phyloP scores from a whole-genome alignment of 2,888 invertebrate species.

The Phyllotreta striolata region DNA sequence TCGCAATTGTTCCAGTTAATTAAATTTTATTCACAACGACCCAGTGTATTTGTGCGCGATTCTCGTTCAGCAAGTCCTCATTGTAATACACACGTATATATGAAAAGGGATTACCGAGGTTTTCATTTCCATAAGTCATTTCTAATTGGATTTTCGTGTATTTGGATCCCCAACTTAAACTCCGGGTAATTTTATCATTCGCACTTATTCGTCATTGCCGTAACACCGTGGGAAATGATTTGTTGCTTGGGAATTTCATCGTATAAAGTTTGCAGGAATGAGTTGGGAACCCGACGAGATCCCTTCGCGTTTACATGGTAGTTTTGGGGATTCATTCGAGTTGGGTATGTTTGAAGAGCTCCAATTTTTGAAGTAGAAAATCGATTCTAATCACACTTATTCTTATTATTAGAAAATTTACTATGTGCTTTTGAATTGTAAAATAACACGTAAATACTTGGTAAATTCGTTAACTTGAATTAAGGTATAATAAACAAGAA shows the following conservation, averaged over 20 bases:
- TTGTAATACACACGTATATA: slow-evolving; percentile 1
- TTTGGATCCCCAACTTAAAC: slow-evolving; percentile 17
- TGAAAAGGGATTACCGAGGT: slow-evolving; percentile 18
- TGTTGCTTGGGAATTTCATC: slow-evolving; percentile 10
- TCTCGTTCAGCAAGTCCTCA: background rate
- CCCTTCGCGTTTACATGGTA: slow-evolving; percentile 10
- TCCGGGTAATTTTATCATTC: slow-evolving; percentile 17
- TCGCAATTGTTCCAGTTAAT: slow-evolving; percentile 4
- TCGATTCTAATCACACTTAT: too few species aligned
- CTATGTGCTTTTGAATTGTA: too few species aligned
- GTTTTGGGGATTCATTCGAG: slow-evolving; percentile 2
- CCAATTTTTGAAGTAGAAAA: too few species aligned
- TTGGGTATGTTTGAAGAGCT: background rate
- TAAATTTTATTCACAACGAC: background rate
- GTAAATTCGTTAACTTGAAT: too few species aligned
- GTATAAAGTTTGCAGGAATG: slow-evolving; percentile 16
- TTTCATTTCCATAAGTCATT: slow-evolving; percentile 24
- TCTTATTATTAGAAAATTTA: too few species aligned
- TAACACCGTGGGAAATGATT: slow-evolving; percentile 18
- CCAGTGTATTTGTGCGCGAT: slow-evolving; percentile 11
- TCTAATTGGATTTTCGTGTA: slow-evolving; percentile 20
- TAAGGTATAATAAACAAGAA: too few species aligned
- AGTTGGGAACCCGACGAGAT: slow-evolving; percentile 4
- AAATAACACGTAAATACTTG: too few species aligned
- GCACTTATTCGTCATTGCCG: slow-evolving; percentile 7